Evolutionary conservation across 2,888 invertebrate genomes (phyloP), one percentile per base, ranked within the genome.

Genomic region (Drosophila meridiana): DNA sequence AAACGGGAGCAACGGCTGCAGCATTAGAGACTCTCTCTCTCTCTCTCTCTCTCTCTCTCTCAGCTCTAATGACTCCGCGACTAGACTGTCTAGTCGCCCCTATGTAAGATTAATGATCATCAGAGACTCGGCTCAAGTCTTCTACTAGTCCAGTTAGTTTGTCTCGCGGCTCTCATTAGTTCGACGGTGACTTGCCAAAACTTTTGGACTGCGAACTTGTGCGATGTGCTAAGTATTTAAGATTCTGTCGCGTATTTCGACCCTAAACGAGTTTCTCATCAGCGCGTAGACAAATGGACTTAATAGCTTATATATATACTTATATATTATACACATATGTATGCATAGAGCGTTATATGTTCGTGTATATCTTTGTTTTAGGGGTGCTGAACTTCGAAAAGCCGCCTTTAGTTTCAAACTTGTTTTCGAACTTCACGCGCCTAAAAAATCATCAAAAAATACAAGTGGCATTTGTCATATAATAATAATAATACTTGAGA

Each of bases 231-330:
- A 69, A 57, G 42, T 45, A 26, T 36, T 74, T 64, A 45, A 66
- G 73, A 72, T 60, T 63, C 59, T 57, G 43, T 34, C 43, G 64
- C 38, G 61, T 69, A 58, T 65, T 69, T 69, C 56, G 47, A 73
- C 73, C 73, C 73, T 59, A 82, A 82, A 82, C 83, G 61, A 69
- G 85, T 78, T 79, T 73, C 40, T 30, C 11, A 40, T 36, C 42
- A 48, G 57, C 55, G 57, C 48, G 2, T 30, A 68, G 50, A 62
- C 68, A 42, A 73, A 76, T 85, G 69, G 62, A 80, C 82, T 76
- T 69, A 66, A 69, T 73, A 65, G 74, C 70, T 71, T 43, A 52
- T 38, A 50, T 43, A 38, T 40, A 42, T 3, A 45, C 26, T 5
- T 34, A 34, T 14, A 34, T 52, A 11, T 5, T 34, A 34, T 14